Evolutionary conservation across 2,888 invertebrate species (phyloP).

Genomic region (Tenthredo livida): DNA sequence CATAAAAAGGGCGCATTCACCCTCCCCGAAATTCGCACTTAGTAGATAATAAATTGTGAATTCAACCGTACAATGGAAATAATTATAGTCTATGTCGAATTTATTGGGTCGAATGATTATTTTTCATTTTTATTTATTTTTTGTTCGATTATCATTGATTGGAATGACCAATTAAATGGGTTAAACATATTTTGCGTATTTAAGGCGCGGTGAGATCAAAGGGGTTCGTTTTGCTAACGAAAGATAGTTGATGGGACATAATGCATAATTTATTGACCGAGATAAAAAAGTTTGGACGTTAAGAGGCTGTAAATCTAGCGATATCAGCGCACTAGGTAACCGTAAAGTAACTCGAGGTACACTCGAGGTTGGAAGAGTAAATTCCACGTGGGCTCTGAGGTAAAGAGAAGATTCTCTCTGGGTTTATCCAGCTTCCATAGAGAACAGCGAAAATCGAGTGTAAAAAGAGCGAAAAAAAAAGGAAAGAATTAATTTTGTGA

Average conservation of each 20-base stretch:
- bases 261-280: slow-evolving; percentile 8
- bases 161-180: neutral
- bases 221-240: neutral
- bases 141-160: neutral
- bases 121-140: neutral
- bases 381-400: neutral
- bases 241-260: slow-evolving; percentile 33
- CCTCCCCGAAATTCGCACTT: neutral
- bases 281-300: slow-evolving; percentile 28
- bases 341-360: slow-evolving; percentile 12
- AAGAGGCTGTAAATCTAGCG: slow-evolving; percentile 37
- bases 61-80: neutral
- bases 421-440: neutral
- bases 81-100: neutral
- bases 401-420: neutral
- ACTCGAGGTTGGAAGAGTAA: neutral
- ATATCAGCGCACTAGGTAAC: slow-evolving; percentile 24
- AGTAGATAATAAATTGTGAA: slow-evolving; percentile 3
- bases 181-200: neutral
- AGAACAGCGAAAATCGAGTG: neutral
- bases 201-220: neutral
- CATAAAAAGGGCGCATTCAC: neutral
- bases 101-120: no score
- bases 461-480: neutral
- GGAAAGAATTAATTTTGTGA: no score